Evolutionary conservation across 2,888 invertebrate genomes (phyloP).

Genomic region (Agrotis exclamationis): DNA sequence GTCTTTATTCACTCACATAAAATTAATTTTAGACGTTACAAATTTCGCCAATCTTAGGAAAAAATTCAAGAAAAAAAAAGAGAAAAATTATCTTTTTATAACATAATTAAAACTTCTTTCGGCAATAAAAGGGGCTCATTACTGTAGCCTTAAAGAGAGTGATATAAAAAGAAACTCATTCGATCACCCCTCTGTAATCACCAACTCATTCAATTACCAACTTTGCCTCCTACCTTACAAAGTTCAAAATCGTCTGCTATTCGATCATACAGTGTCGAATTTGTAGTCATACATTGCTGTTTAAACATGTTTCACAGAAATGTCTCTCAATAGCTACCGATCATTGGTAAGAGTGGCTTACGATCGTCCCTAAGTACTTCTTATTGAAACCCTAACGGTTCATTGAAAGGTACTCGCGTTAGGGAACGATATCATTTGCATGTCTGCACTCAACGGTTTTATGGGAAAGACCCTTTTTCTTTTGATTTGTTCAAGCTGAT

Average conservation of each 20-base stretch:
- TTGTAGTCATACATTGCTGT: constrained; percentile 38
- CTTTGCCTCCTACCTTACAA: not conserved
- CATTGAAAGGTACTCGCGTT: constrained; percentile 46
- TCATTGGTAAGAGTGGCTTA: constrained; percentile 39
- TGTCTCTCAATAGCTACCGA: constrained; percentile 47
- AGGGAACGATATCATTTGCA: constrained; percentile 61
- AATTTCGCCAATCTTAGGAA: constrained; percentile 61
- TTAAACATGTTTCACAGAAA: constrained; percentile 43
- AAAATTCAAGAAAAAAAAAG: constrained; percentile 51
- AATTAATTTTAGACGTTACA: constrained; percentile 64
- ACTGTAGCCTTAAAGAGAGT: constrained; percentile 47
- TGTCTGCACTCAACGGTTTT: constrained; percentile 56
- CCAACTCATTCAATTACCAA: constrained; percentile 3
- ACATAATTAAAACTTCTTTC: constrained; percentile 71
- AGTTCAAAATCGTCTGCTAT: constrained; percentile 19
- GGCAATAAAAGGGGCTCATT: constrained; percentile 65
- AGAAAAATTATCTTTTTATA: constrained; percentile 67
- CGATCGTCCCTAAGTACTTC: constrained; percentile 16
- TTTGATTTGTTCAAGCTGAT: constrained; percentile 45
- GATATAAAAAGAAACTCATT: constrained; percentile 44
- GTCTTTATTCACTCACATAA: constrained; percentile 59
- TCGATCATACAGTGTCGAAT: constrained; percentile 10
- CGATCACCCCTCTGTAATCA: constrained; percentile 2
- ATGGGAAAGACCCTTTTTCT: constrained; percentile 39
- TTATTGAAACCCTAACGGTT: constrained; percentile 35